Evolutionary conservation across 2,797 vertebrate species (phyloP), one percentile per base, ranked within the genome.

Genomic region (Poecilia velifera): DNA sequence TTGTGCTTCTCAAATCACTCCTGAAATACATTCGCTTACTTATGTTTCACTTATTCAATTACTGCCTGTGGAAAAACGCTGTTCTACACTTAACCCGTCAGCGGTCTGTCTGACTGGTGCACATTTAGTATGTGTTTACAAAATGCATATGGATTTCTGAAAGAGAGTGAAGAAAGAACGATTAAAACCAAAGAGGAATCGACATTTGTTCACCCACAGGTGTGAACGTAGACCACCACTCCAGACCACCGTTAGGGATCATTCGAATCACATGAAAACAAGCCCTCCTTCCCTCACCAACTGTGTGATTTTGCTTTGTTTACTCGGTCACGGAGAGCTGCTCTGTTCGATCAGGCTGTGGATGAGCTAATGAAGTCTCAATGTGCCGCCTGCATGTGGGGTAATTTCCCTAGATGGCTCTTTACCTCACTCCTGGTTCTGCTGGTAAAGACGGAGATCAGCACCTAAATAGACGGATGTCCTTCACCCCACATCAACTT

Each of bases 361-460:
- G 89, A 90, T 91, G 82, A 80, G 86, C 89, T 94, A 92, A 95
- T 91, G 81, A 95, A 94, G 93, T 92, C 90, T 91, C 83, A 75
- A 86, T 87, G 84, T 91, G 89, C 89, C 76, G 86, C 90, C 92
- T 94, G 93, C 93, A 86, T 87, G 88, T 87, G 87, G 88, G 91
- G 83, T 94, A 92, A 94, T 95, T 93, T 95, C 93, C 94, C 93
- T 84, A 82, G 93, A 89, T 82, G 87, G 87, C 82, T 82, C 77
- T 81, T 85, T 84, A 84, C 84, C 88, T 88, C 83, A 76, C 83
- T 91, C 72, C 78, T 72, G 73, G 85, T 83, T 90, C 81, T 64
- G 62, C 78, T 83, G 72, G 76, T 87, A 84, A 87, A 90, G 84
- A 89, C 55, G 87, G 88, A 80, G 88, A 90, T 92, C 91, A 89